Evolutionary conservation across 2,113 vertebrate species (phyloP), one percentile per base, ranked within the genome.

Genomic region (Acanthochromis polyacanthus): DNA sequence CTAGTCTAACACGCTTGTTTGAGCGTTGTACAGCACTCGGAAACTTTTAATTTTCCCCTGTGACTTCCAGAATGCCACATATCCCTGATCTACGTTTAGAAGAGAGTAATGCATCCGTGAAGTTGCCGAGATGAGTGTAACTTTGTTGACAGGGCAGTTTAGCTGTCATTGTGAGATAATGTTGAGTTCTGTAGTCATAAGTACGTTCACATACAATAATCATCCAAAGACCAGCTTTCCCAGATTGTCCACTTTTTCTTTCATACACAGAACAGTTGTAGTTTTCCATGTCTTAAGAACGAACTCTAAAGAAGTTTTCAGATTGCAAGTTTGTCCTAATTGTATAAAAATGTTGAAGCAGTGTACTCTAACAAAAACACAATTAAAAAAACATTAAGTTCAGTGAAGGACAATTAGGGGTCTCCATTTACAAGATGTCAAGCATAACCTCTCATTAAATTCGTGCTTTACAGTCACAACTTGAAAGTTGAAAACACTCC

Each of bases 81-180:
- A 82, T 85, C 65, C 71, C 64, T 59, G 61, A 88, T 85, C 75
- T 78, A 56, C 56, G 43, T 85, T 86, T 80, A 61, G 76, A 85
- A 85, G 81, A 71, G 75, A 74, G 70, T 86, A 84, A 88, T 84
- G 85, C 79, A 82, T 55, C 60, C 55, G 81, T 50, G 71, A 81
- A 82, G 85, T 87, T 80, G 80, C 80, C 80, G 71, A 25, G 55
- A 87, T 83, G 74, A 88, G 43, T 84, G 56, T 85, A 70, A 83
- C 78, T 85, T 80, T 84, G 85, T 87, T 88, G 87, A 88, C 80
- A 75, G 81, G 75, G 82, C 87, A 87, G 85, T 90, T 89, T 82
- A 83, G 51, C 75, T 85, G 81, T 88, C 81, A 78, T 87, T 87
- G 79, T 64, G 67, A 78, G 82, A 85, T 90, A 85, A 89, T 80